Evolutionary conservation across 2,113 vertebrate species (phyloP), one percentile per base, ranked within the genome.

Genomic region (Sphyrna mokarran): DNA sequence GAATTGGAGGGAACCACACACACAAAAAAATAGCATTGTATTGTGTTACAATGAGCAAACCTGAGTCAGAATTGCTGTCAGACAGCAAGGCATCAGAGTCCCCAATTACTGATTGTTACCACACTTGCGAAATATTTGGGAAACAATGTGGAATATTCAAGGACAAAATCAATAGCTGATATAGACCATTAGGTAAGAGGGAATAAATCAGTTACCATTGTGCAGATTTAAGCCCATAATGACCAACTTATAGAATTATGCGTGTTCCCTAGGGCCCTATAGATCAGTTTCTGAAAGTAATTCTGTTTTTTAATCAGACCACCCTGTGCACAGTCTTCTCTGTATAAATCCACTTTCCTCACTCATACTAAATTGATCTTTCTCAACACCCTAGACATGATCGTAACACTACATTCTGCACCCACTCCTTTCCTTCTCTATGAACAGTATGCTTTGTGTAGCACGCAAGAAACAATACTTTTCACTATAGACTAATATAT

Each of bases 111-210:
- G 23, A 4, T 72, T 72, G 70, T 95, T 70, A 95, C 93, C 6
- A 37, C 29, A 69, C 40, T 95, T 72, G 68, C 48, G 7, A 95
- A 72, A 72, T 48, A 76, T 70, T 72, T 54, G 68, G 48, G 54
- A 95, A 95, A 95, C 94, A 95, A 95, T 95, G 94, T 69, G 16
- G 94, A 76, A 95, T 76, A 72, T 95, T 95, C 94, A 95, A 95
- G 94, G 94, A 72, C 94, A 95, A 72, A 95, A 95, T 95, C 94
- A 95, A 95, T 95, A 95, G 68, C 9, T 70, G 69, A 14, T 95
- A 33, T 40, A 95, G 94, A 95, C 72, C 94, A 54, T 72, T 95
- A 43, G 69, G 94, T 95, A 72, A 95, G 40, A 13, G 68, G 66
- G 40, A n/a, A 94, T 37, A 68, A 94, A 94, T 68, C 40, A 33